Conservation (phyloP, 2,888 invertebrate species). For the Rhopalosiphum nymphaeae region DNA sequence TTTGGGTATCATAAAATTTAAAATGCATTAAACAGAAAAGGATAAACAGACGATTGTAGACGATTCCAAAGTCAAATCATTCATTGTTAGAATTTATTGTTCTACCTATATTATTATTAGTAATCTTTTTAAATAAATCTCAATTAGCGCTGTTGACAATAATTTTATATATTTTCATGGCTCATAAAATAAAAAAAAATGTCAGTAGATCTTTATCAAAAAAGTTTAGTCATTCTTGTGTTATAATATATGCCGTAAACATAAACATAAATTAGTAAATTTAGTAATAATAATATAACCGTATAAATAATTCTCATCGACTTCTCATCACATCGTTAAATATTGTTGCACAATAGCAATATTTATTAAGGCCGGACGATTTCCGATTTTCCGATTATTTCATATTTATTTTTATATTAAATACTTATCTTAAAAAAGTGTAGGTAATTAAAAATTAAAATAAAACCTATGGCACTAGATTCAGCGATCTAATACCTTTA, state of each 20-base stretch:
- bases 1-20: accelerated
- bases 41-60: not conserved
- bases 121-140: not conserved
- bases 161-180: not conserved
- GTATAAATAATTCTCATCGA: not conserved
- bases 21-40: not conserved
- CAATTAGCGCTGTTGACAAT: not conserved
- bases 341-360: not conserved
- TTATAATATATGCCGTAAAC: not conserved
- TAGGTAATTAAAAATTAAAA: not conserved
- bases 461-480: not conserved
- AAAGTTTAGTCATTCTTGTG: not conserved
- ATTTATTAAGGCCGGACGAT: not conserved
- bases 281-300: not conserved
- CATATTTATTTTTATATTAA: not conserved
- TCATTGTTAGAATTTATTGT: not conserved
- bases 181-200: not conserved
- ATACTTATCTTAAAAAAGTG: not conserved
- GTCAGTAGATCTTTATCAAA: not conserved
- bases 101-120: not conserved
- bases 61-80: not conserved
- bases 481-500: not conserved
- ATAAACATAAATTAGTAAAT: not conserved
- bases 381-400: not conserved
- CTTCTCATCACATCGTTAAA: not conserved